phyloP scores from a whole-genome alignment of 2,888 invertebrate genomes.

The Neelides folsomi region DNA sequence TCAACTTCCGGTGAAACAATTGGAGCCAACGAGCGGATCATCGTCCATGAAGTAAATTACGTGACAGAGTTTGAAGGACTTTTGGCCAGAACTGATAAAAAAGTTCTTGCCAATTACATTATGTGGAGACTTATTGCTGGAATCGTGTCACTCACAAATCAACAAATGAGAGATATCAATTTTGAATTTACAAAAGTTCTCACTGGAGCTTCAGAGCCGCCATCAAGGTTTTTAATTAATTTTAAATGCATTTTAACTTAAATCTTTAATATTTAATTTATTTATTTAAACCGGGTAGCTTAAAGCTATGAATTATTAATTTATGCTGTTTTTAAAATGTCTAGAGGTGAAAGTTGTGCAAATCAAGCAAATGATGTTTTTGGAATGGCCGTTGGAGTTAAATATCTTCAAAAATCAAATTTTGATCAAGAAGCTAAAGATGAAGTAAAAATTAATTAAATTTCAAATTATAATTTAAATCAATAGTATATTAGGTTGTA shows the following conservation, averaged over 20 bases:
- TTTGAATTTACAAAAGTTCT: conserved; percentile 28
- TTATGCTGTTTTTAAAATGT: too few relatives aligned
- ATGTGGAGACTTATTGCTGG: conserved; percentile 22
- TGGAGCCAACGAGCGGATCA: conserved; percentile 9
- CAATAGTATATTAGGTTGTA: background rate
- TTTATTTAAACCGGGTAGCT: too few relatives aligned
- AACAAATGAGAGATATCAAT: conserved; percentile 25
- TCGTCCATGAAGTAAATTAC: conserved; percentile 21
- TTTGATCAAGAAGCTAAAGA: conserved; percentile 24
- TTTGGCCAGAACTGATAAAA: conserved; percentile 5
- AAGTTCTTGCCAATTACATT: conserved; percentile 23
- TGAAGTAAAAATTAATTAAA: conserved; percentile 6
- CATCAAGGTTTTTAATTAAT: conserved; percentile 11
- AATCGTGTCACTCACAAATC: conserved; percentile 20
- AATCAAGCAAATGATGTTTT: conserved; percentile 16
- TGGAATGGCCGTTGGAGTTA: conserved; percentile 29
- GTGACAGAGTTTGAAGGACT: conserved; percentile 11
- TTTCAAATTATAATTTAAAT: background rate
- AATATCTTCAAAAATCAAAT: conserved; percentile 21
- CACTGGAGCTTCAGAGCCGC: conserved; percentile 22
- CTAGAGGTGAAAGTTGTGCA: conserved; percentile 20
- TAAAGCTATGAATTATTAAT: too few relatives aligned
- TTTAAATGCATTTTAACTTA: background rate
- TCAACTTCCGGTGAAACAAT: conserved; percentile 17
- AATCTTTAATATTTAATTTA: background rate